A percentile compares a stretch with the other conserved stretches of the same genome.
phyloP scores from a whole-genome alignment of 2,797 vertebrate genomes.

The Columba guinea region DNA sequence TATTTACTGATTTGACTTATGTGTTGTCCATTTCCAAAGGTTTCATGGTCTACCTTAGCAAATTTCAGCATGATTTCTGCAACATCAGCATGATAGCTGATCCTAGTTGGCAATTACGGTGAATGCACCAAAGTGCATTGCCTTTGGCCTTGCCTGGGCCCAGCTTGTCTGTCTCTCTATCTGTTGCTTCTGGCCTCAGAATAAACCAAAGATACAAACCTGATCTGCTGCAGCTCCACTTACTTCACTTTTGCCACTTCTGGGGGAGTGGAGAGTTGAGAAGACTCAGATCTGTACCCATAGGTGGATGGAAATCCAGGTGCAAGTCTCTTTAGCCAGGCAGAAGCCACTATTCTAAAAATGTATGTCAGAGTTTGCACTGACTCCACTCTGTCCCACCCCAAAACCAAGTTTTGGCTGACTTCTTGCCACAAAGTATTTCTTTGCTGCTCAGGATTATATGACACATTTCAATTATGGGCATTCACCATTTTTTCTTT shows the following conservation, averaged over 20 bases:
- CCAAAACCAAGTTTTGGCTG: conserved; percentile 45
- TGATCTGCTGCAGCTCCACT: background rate
- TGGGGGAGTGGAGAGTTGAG: background rate
- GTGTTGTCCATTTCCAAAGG: background rate
- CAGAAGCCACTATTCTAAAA: background rate
- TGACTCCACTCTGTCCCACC: conserved; percentile 46
- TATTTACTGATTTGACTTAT: background rate
- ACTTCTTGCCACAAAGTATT: conserved; percentile 4
- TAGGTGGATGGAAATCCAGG: background rate
- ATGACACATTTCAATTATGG: conserved; percentile 29
- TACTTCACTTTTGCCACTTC: background rate
- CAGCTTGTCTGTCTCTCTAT: background rate
- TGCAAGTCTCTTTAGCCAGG: background rate
- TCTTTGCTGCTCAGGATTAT: conserved; percentile 13
- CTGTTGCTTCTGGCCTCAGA: background rate
- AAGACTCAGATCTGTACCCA: background rate
- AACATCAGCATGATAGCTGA: background rate
- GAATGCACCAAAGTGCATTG: background rate
- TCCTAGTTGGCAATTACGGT: background rate
- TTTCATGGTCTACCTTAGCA: background rate
- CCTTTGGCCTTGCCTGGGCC: background rate
- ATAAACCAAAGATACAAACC: background rate
- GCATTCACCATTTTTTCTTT: background rate
- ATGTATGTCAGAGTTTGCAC: background rate
- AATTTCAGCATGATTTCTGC: background rate